Base-by-base conservation (phyloP, 2,113 vertebrate genomes). In the Fulica atra region DNA sequence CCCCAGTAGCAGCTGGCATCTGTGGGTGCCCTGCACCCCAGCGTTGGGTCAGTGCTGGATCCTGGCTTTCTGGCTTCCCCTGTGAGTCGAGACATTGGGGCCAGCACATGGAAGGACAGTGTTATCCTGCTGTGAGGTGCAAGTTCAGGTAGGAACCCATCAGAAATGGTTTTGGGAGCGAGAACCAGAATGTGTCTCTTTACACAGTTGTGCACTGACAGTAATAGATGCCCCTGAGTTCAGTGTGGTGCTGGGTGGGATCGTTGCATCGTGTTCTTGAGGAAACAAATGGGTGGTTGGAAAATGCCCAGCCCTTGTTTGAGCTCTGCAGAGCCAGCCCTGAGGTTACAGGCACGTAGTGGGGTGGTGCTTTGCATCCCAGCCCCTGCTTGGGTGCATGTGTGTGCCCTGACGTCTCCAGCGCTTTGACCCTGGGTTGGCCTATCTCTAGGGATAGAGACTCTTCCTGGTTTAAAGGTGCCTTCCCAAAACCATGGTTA, bases 361-460 rank as follows among this genome's bases (percentile, higher is more conserved):
- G 33, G 4, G 2, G 31, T 35, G 54, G 4, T 59, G 33, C 3
- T 18, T 60, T 56, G 13, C 19, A 19, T 17, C 38, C 0, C 0
- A 40, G 24, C 2, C 0, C 31, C 0, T 3, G 1, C 0, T 1
- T 36, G 18, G 29, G 14, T 40, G 51, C 1, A 0, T 11, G 20
- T 7, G 3, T 2, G 11, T 81, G 23, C 38, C 46, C 28, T 51
- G 72, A 2, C 21, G 33, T 13, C 57, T 42, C 28, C 57, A 78
- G 56, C 3, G 0, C n/a, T 81, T 53, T 33, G 68, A 8, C 66
- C 38, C 29, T n/a, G 17, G 6, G 73, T 31, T 11, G 12, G 19
- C 29, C 51, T 29, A 1, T 70, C 46, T 15, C 15, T 20, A 3
- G n/a, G 46, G 42, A 24, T 33, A 35, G 50, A 51, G 13, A 51